Conservation (phyloP, 2,797 vertebrate genomes). For the Rhinoraja longicauda region DNA sequence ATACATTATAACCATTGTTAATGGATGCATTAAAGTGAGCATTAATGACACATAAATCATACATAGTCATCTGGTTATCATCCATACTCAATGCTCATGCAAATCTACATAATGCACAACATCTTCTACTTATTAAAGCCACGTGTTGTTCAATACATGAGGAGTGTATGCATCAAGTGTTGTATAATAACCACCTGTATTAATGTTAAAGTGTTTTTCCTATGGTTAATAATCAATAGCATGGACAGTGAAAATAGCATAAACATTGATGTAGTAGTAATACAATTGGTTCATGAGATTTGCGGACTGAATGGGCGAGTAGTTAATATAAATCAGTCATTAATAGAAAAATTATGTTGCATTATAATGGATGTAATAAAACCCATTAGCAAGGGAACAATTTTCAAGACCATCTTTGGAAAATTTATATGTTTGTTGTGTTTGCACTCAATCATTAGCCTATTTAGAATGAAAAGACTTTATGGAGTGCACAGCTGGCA, state of each 20-base stretch:
- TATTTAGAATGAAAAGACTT: no score
- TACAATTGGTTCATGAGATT: not conserved
- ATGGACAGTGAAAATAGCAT: not conserved
- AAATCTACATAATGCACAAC: not conserved
- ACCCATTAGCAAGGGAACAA: not conserved
- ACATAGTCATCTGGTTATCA: not conserved
- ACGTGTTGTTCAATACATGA: not conserved
- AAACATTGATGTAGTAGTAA: not conserved
- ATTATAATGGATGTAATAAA: not conserved
- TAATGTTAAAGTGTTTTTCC: not conserved
- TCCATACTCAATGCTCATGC: not conserved
- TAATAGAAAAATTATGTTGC: not conserved
- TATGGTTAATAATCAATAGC: not conserved
- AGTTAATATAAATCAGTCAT: not conserved
- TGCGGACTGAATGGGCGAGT: no score
- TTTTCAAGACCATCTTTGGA: not conserved
- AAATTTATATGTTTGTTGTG: not conserved
- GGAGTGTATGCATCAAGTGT: not conserved
- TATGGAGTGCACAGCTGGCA: not conserved
- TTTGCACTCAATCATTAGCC: not conserved
- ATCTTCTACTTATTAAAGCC: not conserved
- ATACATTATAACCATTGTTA: not conserved
- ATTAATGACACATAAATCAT: not conserved
- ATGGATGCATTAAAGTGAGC: not conserved
- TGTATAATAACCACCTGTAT: not conserved